These are phyloP conservation scores for Ailuropoda melanoleuca DNA, from an alignment of 2,113 vertebrate species.

Conservation along the genomic window DNA sequence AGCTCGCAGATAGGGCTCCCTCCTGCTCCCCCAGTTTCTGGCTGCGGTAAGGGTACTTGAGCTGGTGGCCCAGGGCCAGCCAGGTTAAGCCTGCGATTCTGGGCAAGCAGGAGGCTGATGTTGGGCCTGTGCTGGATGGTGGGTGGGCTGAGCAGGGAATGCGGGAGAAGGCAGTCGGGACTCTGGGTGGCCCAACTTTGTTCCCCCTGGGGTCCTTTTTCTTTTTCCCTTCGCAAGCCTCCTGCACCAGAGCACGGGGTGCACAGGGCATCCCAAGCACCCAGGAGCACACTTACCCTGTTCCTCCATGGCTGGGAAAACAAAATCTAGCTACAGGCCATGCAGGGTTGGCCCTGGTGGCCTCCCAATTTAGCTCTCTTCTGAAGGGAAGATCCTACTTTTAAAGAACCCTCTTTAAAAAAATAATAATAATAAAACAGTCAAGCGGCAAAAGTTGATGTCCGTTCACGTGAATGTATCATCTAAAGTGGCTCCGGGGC, in stretches of 20 bases:
- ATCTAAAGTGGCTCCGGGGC: constrained; percentile 77
- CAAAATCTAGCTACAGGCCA: constrained; percentile 45
- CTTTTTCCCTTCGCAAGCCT: constrained; percentile 12
- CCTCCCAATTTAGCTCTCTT: constrained; percentile 64
- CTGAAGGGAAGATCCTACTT: constrained; percentile 57
- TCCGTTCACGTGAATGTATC: constrained; percentile 80
- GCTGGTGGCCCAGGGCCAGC: constrained; percentile 18
- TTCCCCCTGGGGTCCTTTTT: neutral
- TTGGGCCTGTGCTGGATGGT: neutral
- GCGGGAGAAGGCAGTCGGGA: accelerated
- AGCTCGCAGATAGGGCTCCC: neutral
- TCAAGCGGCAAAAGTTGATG: constrained; percentile 75
- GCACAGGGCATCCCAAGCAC: neutral
- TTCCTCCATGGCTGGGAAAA: constrained; percentile 51
- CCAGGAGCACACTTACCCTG: constrained; percentile 82
- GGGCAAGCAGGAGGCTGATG: constrained; percentile 47
- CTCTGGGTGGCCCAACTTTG: constrained; percentile 6
- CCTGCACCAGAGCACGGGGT: neutral
- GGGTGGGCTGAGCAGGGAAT: neutral
- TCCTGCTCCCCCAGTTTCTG: constrained; percentile 23
- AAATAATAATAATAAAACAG: constrained; percentile 67
- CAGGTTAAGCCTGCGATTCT: neutral
- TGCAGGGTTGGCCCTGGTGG: constrained; percentile 33
- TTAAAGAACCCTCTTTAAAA: constrained; percentile 73
- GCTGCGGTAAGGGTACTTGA: neutral